These are phyloP conservation scores for Achlya flavicornis DNA, from an alignment of 2,888 invertebrate species.

Conservation along the genomic window DNA sequence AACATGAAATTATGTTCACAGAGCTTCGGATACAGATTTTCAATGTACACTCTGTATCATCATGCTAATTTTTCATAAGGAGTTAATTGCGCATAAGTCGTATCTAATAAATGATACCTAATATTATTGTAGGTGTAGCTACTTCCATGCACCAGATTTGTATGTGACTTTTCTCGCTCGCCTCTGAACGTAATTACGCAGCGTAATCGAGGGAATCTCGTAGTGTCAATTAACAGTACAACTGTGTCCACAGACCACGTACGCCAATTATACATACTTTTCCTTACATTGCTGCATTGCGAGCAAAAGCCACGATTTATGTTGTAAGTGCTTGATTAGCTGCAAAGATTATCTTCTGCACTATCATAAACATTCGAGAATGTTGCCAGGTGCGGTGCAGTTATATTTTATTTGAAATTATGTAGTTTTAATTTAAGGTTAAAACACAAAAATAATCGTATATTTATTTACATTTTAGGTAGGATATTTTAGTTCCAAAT, in stretches of 20 bases:
- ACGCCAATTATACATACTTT: slow-evolving; percentile 47
- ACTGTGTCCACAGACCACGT: slow-evolving; percentile 26
- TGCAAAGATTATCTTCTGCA: slow-evolving; percentile 6
- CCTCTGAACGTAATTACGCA: slow-evolving; percentile 35
- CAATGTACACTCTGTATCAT: no score
- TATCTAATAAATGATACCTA: background rate
- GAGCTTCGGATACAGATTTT: no score
- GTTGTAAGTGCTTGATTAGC: slow-evolving; percentile 18
- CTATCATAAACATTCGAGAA: background rate
- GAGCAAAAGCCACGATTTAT: slow-evolving; percentile 28
- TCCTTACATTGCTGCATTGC: slow-evolving; percentile 29
- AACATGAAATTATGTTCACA: no score
- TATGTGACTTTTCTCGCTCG: slow-evolving; percentile 34
- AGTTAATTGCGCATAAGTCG: no score
- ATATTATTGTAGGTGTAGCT: background rate
- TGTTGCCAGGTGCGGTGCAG: background rate
- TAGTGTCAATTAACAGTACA: slow-evolving; percentile 50
- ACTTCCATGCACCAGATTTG: background rate
- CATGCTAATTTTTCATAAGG: no score
- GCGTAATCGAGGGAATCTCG: slow-evolving; percentile 44
- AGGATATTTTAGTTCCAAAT: no score
- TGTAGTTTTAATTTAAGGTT: background rate
- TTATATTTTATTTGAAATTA: background rate
- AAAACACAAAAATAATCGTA: background rate
- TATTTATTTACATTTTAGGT: background rate